Percentiles rank a stretch among this genome's conserved stretches.
These are phyloP conservation scores for Danio rerio DNA, from an alignment of 2,113 vertebrate species.

Conservation along the genomic window DNA sequence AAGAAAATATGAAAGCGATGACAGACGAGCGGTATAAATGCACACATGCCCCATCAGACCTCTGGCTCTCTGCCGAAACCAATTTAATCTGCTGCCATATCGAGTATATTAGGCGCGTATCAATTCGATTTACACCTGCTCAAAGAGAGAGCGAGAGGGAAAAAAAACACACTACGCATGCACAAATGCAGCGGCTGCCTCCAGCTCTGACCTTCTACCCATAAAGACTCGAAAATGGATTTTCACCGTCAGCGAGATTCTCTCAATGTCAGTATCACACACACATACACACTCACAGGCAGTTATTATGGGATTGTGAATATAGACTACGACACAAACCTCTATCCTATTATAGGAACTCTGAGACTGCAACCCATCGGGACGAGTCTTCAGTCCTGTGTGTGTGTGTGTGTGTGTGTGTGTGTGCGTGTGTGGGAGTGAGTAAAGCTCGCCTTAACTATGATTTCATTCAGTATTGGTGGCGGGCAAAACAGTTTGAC, in stretches of 20 bases:
- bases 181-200: slow-evolving; percentile 6
- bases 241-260: slow-evolving; percentile 28
- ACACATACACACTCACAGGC: background rate
- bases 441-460: background rate
- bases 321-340: slow-evolving; percentile 18
- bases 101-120: slow-evolving; percentile 6
- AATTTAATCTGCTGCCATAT: slow-evolving; percentile 13
- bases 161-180: background rate
- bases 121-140: slow-evolving; percentile 40
- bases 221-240: slow-evolving; percentile 37
- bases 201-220: slow-evolving; percentile 4
- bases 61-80: slow-evolving; percentile 17
- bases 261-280: slow-evolving; percentile 25
- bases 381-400: background rate
- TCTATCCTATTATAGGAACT: slow-evolving; percentile 49
- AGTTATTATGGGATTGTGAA: slow-evolving; percentile 48
- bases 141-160: background rate
- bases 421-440: slow-evolving; percentile 18
- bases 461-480: background rate
- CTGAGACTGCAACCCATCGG: slow-evolving; percentile 31
- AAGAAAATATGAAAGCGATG: background rate
- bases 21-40: slow-evolving; percentile 10
- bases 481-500: no score
- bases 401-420: slow-evolving; percentile 32
- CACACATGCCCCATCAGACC: background rate